Conservation (phyloP, 2,797 vertebrate genomes). For the Enteromius paludinosus region DNA sequence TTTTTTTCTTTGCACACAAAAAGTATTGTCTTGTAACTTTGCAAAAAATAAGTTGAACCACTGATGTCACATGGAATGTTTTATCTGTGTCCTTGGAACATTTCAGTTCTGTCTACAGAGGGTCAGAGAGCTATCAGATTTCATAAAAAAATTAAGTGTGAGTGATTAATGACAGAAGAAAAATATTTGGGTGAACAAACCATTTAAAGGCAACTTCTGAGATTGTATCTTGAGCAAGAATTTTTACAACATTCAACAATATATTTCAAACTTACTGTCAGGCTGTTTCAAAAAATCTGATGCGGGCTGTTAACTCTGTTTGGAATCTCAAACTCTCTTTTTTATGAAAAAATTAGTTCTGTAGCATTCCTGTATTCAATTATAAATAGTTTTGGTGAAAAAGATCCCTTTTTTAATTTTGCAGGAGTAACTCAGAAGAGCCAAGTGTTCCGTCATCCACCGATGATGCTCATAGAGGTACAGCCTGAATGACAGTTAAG, state of each 20-base stretch:
- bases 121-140: neutral
- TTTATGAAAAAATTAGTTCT: neutral
- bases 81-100: neutral
- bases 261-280: neutral
- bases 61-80: conserved; percentile 2
- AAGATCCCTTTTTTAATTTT: conserved; percentile 21
- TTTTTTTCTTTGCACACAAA: neutral
- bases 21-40: neutral
- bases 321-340: neutral
- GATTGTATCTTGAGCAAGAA: neutral
- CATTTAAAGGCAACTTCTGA: neutral
- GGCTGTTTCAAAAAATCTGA: conserved; percentile 7
- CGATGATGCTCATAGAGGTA: conserved; percentile 27
- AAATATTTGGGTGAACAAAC: neutral
- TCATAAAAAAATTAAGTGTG: neutral
- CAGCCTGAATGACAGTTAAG: neutral
- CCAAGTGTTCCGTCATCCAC: neutral
- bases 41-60: neutral
- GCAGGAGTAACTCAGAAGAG: conserved; percentile 15
- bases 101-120: too few relatives aligned
- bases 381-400: neutral
- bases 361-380: neutral
- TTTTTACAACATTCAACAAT: neutral
- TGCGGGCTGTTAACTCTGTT: neutral
- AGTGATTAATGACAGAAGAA: neutral